Evolutionary conservation across 2,797 vertebrate species (phyloP).

Genomic region (Diceros bicornis): DNA sequence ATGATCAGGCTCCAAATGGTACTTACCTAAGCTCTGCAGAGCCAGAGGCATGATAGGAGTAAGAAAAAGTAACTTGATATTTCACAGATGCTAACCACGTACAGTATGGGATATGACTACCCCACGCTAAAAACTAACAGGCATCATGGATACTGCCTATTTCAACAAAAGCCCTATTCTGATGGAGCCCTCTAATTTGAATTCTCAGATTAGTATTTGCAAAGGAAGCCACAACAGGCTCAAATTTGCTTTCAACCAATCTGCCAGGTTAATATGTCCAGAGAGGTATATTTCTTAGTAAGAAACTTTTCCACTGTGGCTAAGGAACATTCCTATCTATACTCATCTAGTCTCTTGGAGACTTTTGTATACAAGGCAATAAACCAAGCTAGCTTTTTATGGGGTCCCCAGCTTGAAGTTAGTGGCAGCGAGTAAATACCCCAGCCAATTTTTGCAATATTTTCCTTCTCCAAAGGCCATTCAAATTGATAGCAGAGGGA

Average conservation of each 20-base stretch:
- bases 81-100: constrained; percentile 78
- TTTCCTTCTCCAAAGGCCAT: constrained; percentile 29
- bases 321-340: constrained; percentile 55
- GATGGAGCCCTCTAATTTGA: background rate
- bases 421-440: background rate
- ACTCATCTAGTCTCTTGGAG: constrained; percentile 63
- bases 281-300: constrained; percentile 27
- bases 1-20: constrained; percentile 80
- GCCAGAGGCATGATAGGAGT: constrained; percentile 76
- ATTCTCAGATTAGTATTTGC: background rate
- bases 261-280: constrained; percentile 58
- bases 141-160: background rate
- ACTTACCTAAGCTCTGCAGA: constrained; percentile 81
- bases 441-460: background rate
- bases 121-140: background rate
- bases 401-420: background rate
- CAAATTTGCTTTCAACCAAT: background rate
- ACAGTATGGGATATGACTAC: background rate
- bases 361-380: constrained; percentile 68
- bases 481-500: background rate
- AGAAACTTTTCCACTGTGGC: background rate
- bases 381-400: constrained; percentile 61
- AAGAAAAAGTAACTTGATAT: constrained; percentile 79
- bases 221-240: background rate
- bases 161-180: background rate